Percentiles rank a stretch among this genome's conserved stretches.
These are phyloP conservation scores for Trachelus stipa DNA, from an alignment of 2,888 invertebrate genomes.

Conservation along the genomic window DNA sequence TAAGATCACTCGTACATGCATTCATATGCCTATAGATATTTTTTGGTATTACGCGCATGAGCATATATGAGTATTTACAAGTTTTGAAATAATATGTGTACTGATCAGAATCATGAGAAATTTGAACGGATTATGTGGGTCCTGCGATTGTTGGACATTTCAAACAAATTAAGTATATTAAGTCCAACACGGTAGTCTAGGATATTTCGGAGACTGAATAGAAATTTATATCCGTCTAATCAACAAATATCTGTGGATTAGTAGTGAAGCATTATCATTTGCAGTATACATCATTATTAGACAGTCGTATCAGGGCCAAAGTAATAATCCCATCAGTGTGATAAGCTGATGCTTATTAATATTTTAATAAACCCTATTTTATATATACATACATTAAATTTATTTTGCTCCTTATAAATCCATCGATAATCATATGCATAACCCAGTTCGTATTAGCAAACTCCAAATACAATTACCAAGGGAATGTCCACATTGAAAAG, in stretches of 20 bases:
- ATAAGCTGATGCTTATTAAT: too few relatives aligned
- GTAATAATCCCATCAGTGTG: too few relatives aligned
- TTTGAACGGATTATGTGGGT: neutral
- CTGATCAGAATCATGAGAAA: neutral
- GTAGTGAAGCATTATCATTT: too few relatives aligned
- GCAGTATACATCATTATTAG: too few relatives aligned
- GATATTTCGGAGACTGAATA: neutral
- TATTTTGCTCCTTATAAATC: too few relatives aligned
- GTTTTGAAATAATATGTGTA: neutral
- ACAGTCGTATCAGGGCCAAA: too few relatives aligned
- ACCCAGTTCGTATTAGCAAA: too few relatives aligned
- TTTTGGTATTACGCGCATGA: neutral
- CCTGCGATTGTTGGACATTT: neutral
- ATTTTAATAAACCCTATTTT: too few relatives aligned
- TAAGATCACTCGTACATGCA: neutral
- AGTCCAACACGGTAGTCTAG: neutral
- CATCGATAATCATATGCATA: too few relatives aligned
- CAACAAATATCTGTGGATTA: neutral
- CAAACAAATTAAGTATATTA: neutral
- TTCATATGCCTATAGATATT: neutral
- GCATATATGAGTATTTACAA: neutral
- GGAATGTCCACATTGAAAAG: too few relatives aligned
- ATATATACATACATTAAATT: too few relatives aligned
- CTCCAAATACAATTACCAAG: too few relatives aligned
- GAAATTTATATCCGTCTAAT: neutral